Percentiles rank a stretch among this genome's conserved stretches.
phyloP scores from a whole-genome alignment of 2,113 vertebrate species.

The Larimichthys crocea region DNA sequence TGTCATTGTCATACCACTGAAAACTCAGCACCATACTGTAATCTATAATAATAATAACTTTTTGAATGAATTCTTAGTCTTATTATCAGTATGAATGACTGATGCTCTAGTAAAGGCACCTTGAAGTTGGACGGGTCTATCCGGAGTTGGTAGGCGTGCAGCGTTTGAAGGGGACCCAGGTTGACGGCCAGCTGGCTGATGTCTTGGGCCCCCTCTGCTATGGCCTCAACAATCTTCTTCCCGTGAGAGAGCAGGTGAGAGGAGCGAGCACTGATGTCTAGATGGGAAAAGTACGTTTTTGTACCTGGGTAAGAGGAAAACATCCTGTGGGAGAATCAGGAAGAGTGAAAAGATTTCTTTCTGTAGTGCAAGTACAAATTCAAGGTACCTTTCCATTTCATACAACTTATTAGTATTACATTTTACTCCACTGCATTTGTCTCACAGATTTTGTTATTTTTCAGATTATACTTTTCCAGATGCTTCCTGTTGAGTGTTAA shows the following conservation, averaged over 20 bases:
- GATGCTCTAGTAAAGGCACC: slow-evolving; percentile 61
- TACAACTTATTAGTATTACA: not conserved
- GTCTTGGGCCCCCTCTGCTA: slow-evolving; percentile 80
- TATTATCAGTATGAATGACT: not conserved
- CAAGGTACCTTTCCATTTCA: not conserved
- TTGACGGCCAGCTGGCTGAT: slow-evolving; percentile 78
- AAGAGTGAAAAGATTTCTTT: not conserved
- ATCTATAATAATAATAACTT: too few species aligned
- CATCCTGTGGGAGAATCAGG: slow-evolving; percentile 74
- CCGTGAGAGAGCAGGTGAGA: slow-evolving; percentile 78
- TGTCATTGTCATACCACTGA: not conserved
- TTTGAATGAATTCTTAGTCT: not conserved
- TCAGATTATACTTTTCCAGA: not conserved
- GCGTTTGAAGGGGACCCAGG: slow-evolving; percentile 79
- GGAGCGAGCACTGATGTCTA: slow-evolving; percentile 80
- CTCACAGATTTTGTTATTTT: not conserved
- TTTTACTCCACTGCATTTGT: not conserved
- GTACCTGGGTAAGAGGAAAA: slow-evolving; percentile 80
- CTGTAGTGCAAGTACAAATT: not conserved
- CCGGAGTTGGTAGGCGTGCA: slow-evolving; percentile 84
- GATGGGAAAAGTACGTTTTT: slow-evolving; percentile 85
- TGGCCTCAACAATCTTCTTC: slow-evolving; percentile 82
- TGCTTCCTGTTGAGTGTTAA: not conserved
- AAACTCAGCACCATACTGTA: not conserved
- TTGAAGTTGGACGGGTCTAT: slow-evolving; percentile 86